A percentile compares a stretch with the other conserved stretches of the same genome.
Conservation (phyloP, 2,113 vertebrate genomes). For the Ramphastos sulfuratus region DNA sequence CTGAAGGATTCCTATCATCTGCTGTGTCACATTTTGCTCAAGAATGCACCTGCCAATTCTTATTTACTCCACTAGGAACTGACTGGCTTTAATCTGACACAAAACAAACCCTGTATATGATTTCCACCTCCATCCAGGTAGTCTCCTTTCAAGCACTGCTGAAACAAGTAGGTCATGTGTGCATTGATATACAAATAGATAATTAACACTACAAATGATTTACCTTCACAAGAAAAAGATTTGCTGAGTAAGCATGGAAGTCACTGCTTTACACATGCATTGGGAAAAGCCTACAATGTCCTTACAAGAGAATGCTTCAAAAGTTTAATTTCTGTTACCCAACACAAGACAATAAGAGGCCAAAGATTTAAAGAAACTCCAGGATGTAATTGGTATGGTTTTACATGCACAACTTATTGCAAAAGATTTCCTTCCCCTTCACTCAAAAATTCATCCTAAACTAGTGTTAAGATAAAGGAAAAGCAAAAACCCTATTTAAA, state of each 20-base stretch:
- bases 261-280: neutral
- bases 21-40: neutral
- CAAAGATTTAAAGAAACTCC: neutral
- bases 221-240: neutral
- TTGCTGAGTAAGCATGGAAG: neutral
- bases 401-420: neutral
- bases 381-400: neutral
- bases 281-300: neutral
- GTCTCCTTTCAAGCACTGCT: neutral
- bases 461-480: neutral
- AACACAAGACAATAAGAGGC: neutral
- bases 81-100: neutral
- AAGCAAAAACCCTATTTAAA: neutral
- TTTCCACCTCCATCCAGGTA: neutral
- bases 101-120: neutral
- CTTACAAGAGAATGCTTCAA: neutral
- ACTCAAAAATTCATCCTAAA: slow-evolving; percentile 35
- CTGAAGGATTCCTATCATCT: neutral
- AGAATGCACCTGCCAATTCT: neutral
- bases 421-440: slow-evolving; percentile 19
- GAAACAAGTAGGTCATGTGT: neutral
- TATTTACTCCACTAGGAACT: neutral
- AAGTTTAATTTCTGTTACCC: neutral
- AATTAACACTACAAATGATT: slow-evolving; percentile 12
- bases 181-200: neutral